These are phyloP conservation scores for Pardosa pseudoannulata DNA, from an alignment of 2,888 invertebrate species.

Conservation along the genomic window DNA sequence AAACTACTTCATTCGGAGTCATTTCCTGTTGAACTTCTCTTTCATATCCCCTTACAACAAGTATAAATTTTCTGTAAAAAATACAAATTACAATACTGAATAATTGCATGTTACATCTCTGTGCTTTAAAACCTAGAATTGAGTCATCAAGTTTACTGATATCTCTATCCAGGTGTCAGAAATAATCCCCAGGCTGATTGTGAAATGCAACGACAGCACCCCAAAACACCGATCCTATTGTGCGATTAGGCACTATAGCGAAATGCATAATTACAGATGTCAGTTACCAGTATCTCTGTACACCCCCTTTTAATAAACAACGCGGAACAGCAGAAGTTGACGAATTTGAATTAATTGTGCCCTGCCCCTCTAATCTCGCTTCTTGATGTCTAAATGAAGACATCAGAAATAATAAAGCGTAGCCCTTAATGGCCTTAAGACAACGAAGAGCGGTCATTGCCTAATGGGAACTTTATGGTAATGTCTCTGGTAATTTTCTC, in stretches of 20 bases:
- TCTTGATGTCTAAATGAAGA: conserved; percentile 49
- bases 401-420: conserved; percentile 71
- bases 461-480: conserved; percentile 69
- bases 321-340: conserved; percentile 27
- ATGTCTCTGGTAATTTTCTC: conserved; percentile 56
- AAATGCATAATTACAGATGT: conserved; percentile 25
- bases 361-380: conserved; percentile 41
- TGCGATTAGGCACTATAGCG: not conserved
- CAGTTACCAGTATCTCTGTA: not conserved
- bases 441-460: conserved; percentile 54
- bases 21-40: not conserved
- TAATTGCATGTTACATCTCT: not conserved
- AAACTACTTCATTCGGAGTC: not conserved
- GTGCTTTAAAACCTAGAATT: not conserved
- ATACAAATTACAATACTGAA: not conserved
- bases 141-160: not conserved
- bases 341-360: conserved; percentile 33
- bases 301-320: not conserved
- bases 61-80: not conserved
- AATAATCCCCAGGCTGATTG: not conserved
- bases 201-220: not conserved
- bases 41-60: not conserved
- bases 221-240: not conserved
- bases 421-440: conserved; percentile 36
- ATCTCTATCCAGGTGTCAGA: conserved; percentile 18